Evolutionary conservation across 2,888 invertebrate genomes (phyloP), one percentile per base, ranked within the genome.

Genomic region (Cataglyphis rosenhaueri): DNA sequence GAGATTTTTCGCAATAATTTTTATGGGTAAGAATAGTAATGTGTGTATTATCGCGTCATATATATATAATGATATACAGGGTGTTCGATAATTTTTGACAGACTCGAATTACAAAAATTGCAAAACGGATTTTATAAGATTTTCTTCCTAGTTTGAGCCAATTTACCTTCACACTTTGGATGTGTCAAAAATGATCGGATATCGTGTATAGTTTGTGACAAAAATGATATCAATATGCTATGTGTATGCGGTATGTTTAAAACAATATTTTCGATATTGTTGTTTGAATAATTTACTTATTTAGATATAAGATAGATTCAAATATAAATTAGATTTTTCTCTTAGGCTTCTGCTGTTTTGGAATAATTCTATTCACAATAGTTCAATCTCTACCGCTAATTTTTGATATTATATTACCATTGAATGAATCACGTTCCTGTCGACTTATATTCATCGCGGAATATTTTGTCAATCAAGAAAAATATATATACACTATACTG

Each of bases 371-470:
- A 8, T 1, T 0, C 15, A 8, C 1, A 21, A 25, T 59, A 15
- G 10, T 44, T 18, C 61, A 79, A 70, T 21, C 6, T 6, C n/a
- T 61, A 0, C 68, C 79, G 9, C 0, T 62, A 4, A 62, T 76
- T 0, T 64, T 81, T 15, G 41, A 81, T 64, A 18, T 71, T 12
- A 12, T 71, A 4, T 2, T 62, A 55, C 81, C 81, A 10, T 71
- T 81, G 25, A 81, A 81, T n/a, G 64, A 41, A 64, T 62, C 81
- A 52, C 81, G 81, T 0, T n/a, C 32, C 0, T 41, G 41, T 21
- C 10, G 32, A 29, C 1, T 5, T 65, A 4, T 21, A 4, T 1
- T 52, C 0, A 41, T 71, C 8, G 38, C 71, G n/a, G 81, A 81
- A 32, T 81, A 71, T 9, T 81, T 81, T 55, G 4, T 81, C n/a